Percentiles rank a stretch among this genome's conserved stretches.
Evolutionary conservation across 2,113 vertebrate species (phyloP).

Genomic region (Forbesichthys agassizii): DNA sequence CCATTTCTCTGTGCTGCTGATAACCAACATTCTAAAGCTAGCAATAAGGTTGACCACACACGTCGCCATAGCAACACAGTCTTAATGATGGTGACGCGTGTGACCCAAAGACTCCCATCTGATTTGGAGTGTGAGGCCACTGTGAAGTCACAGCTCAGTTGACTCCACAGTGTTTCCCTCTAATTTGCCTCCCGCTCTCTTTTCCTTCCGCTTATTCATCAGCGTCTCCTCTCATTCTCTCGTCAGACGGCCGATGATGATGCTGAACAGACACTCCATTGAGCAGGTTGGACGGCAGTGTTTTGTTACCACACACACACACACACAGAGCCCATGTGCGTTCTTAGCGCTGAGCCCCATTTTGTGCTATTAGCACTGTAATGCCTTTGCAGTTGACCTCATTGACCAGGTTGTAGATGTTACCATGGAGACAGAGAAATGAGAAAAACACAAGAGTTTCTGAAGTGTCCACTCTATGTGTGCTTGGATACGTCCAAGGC

Average conservation of each 20-base stretch:
- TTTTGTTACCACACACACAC: no score
- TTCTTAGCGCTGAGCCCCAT: no score
- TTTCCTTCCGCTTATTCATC: slow-evolving; percentile 51
- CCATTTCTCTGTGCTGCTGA: slow-evolving; percentile 50
- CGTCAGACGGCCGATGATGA: slow-evolving; percentile 50
- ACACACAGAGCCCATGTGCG: no score
- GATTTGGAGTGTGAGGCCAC: slow-evolving; percentile 41
- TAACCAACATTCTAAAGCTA: slow-evolving; percentile 49
- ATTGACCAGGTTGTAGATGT: no score
- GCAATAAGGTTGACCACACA: slow-evolving; percentile 53
- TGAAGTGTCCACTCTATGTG: no score
- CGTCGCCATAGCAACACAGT: slow-evolving; percentile 69
- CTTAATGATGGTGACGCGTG: slow-evolving; percentile 72
- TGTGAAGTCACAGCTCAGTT: slow-evolving; percentile 67
- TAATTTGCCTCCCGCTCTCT: slow-evolving; percentile 54
- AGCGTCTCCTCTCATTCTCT: slow-evolving; percentile 35
- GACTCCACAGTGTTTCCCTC: slow-evolving; percentile 67
- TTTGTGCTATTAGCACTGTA: no score
- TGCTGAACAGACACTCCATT: slow-evolving; percentile 1
- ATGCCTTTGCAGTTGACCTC: no score
- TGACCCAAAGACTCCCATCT: slow-evolving; percentile 66
- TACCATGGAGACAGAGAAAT: no score
- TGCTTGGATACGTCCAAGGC: no score
- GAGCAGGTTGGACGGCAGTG: no score
- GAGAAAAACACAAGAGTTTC: no score